Evolutionary conservation across 2,797 vertebrate genomes (phyloP), one percentile per base, ranked within the genome.

Genomic region (Aselliscus stoliczkanus): DNA sequence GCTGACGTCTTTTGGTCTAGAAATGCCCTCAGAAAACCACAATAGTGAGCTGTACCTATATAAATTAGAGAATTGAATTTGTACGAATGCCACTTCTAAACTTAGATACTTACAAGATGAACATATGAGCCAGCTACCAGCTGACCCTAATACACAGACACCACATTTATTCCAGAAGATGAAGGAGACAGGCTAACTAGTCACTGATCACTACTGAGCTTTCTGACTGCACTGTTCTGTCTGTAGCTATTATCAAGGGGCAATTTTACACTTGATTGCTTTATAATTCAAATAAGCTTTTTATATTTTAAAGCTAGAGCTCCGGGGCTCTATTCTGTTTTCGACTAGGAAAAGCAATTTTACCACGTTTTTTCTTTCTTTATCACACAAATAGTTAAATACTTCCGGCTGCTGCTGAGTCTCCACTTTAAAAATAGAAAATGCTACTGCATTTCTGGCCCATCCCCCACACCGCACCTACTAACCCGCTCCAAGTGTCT

Each of bases 391-490:
- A 98, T 97, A 98, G 98, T 99, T 98, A 98, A 98, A 97, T 70
- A 95, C 88, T 92, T 97, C 96, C 93, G 95, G 97, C 98, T 96
- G 93, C 94, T 95, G 98, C 96, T 97, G 98, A 98, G 98, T 98
- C 98, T 98, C 98, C 75, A 97, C 58, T 97, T 98, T 99, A 99
- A 99, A 99, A 99, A 99, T 99, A 99, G 99, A 99, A 99, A 98
- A 97, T 93, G 98, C 98, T 98, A 93, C 98, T 98, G 98, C 98
- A 97, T 98, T 94, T 96, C 82, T 97, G 96, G 94, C 98, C 98
- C 98, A 98, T 98, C 98, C 98, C 98, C 98, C 97, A 96, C 89
- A 95, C 62, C 82, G 97, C 98, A 98, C 96, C 98, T 98, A 97
- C 97, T 98, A 98, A 97, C 97, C 98, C 94, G 88, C 97, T 97